Percentiles rank a stretch among this genome's conserved stretches.
Evolutionary conservation across 2,113 vertebrate genomes (phyloP).

Genomic region (Craseonycteris thonglongyai): DNA sequence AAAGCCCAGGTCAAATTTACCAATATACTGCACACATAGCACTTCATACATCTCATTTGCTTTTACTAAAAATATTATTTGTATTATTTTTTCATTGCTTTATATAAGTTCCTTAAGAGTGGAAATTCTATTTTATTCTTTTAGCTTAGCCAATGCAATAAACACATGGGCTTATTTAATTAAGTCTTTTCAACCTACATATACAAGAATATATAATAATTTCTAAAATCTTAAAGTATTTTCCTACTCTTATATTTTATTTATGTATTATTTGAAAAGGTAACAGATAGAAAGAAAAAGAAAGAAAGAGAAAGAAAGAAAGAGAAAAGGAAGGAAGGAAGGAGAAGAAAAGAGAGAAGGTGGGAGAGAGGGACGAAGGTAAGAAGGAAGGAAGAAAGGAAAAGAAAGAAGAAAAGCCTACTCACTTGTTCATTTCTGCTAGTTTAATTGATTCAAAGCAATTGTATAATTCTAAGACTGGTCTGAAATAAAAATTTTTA

Average conservation of each 20-base stretch:
- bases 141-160: background rate
- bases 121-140: background rate
- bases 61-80: background rate
- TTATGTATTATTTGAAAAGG: background rate
- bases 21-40: background rate
- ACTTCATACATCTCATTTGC: background rate
- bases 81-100: background rate
- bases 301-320: background rate
- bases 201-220: background rate
- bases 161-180: background rate
- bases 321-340: background rate
- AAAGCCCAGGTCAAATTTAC: background rate
- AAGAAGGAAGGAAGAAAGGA: background rate
- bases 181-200: background rate
- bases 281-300: background rate
- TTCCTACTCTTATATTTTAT: background rate
- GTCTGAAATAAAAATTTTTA: slow-evolving; percentile 10
- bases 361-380: background rate
- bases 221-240: background rate
- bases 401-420: background rate
- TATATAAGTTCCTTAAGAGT: background rate
- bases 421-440: background rate
- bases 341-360: background rate
- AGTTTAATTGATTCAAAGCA: background rate
- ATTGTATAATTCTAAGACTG: background rate